Evolutionary conservation across 1,140 invertebrate species (phyloP), one percentile per base, ranked within the genome.

Genomic region (Cataglyphis hispanica): DNA sequence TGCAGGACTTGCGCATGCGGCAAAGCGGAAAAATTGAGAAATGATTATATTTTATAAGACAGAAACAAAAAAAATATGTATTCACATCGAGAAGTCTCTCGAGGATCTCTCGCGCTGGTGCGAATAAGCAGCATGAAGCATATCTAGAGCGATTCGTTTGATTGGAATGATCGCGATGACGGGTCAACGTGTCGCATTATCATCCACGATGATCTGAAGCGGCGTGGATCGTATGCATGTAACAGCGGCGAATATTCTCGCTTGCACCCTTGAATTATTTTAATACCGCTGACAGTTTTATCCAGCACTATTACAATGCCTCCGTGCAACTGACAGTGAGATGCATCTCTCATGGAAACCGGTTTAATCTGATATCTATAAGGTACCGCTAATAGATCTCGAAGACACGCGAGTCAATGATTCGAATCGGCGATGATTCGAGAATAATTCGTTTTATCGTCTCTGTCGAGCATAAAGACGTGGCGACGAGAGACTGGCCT

Each of bases 101-200:
- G 4, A 31, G 19, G 83, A 86, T 40, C 22, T n/a, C 5, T 25
- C 11, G 31, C 66, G 78, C 40, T 66, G 83, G 13, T 25, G 31
- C 16, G 0, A 50, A 40, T 80, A 81, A 84, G 31, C 31, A 27
- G 7, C 16, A 37, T 13, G n/a, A 19, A 19, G 13, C 43, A 46
- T 1, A 19, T 0, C 72, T 67, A 72, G 40, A 69, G 7, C n/a
- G 46, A 61, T 13, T 69, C 27, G 50, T 75, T 22, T 67, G 63
- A 87, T 69, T 53, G 58, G 53, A 70, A 69, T 67, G 74, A 90
- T 80, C 46, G 61, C 58, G 63, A 60, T 37, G 88, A 85, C 83
- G 70, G 89, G 85, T 86, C 74, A 89, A 88, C 75, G 86, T 72
- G 84, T 91, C 80, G 76, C 53, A 58, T 85, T 87, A 86, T 91